Base-by-base conservation (phyloP, 1,140 invertebrate genomes). In the Brachionus manjavacas region DNA sequence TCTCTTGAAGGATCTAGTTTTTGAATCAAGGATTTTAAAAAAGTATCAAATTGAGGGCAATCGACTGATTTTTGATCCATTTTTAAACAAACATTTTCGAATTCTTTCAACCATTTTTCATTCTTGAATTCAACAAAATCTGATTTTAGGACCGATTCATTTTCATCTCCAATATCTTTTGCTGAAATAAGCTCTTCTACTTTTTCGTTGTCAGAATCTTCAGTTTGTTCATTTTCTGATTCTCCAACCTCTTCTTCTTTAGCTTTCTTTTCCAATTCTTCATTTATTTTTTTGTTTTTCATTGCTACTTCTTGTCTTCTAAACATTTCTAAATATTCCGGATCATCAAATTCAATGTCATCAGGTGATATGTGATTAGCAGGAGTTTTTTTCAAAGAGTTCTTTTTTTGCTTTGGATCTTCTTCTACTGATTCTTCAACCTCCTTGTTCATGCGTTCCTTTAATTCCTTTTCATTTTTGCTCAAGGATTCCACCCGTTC, bases 401-500 rank as follows among this genome's bases (percentile, higher is more conserved):
- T 39, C 66, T 86, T 85, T 28, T 81, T 60, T 39, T 28, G 25
- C 1, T 35, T 81, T 4, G 25, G 6, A 23, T 81, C 52, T 46
- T 81, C 79, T 20, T 39, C 52, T 14, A 16, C 12, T 31, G 31
- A 23, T 9, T 76, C 72, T 76, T 76, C 72, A 12, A 76, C 43
- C 66, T 81, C 79, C 64, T 16, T 52, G 35, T 16, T 70, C 72
- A 84, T 60, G 28, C 43, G 43, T 41, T 66, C 76, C 12, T 16
- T 66, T 23, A 52, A 16, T 68, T 72, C 84, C 85, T 88, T 91
- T 90, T 96, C 94, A 39, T 95, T 89, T 87, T 93, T 92, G 86
- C 94, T 93, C n/a, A 96, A 89, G 85, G 92, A 92, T 85, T 93
- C 92, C 86, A 92, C 93, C 87, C 96, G 94, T 89, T 95, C 93